Percentiles rank a stretch among this genome's conserved stretches.
These are phyloP conservation scores for Palaemon carinicauda DNA, from an alignment of 1,140 invertebrate species.

Conservation along the genomic window DNA sequence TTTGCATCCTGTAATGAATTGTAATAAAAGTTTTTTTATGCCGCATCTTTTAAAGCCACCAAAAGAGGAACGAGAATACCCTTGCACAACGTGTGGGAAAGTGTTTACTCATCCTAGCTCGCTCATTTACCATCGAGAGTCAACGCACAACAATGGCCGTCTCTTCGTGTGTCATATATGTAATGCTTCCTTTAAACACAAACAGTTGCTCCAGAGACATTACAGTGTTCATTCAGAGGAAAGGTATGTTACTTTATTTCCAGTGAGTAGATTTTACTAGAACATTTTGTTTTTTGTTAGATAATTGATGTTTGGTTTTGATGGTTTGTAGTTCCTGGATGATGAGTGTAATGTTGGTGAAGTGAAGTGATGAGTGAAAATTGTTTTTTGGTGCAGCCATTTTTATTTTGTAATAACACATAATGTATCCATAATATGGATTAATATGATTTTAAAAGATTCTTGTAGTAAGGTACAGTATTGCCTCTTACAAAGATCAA, in stretches of 20 bases:
- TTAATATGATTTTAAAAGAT: no score
- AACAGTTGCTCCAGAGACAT: conserved; percentile 85
- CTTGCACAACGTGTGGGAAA: conserved; percentile 54
- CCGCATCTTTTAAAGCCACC: conserved; percentile 24
- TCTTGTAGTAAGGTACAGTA: no score
- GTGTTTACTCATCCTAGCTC: conserved; percentile 56
- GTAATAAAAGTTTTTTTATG: background rate
- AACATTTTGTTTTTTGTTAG: no score
- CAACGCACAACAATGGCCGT: conserved; percentile 45
- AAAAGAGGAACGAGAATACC: conserved; percentile 47
- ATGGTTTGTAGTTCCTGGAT: background rate
- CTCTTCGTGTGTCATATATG: conserved; percentile 77
- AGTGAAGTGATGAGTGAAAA: no score
- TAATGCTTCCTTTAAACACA: conserved; percentile 84
- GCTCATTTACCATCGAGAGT: conserved; percentile 56
- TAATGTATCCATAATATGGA: no score
- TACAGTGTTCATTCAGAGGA: conserved; percentile 84
- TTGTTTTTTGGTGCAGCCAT: no score
- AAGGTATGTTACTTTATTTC: conserved; percentile 68
- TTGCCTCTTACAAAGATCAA: no score
- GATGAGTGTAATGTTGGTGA: background rate
- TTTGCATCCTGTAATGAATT: background rate
- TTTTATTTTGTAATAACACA: no score
- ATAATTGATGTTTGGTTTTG: background rate
- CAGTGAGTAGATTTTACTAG: background rate